Evolutionary conservation across 2,113 vertebrate species (phyloP).

Genomic region (Daboia siamensis): DNA sequence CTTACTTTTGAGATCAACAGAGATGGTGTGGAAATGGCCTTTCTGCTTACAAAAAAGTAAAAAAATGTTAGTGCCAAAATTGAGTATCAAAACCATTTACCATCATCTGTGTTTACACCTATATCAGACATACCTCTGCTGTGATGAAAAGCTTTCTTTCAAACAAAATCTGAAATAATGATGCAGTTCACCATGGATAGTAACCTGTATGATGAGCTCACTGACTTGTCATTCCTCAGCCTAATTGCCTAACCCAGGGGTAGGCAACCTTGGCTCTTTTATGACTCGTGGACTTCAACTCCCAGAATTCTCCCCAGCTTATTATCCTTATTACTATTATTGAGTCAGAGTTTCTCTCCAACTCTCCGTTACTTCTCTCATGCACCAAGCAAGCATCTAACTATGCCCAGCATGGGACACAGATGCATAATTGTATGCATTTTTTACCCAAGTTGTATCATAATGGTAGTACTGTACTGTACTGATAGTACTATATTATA

Average conservation of each 20-base stretch:
- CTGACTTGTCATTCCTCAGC: conserved; percentile 41
- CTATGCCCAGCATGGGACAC: not conserved
- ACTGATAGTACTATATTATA: not conserved
- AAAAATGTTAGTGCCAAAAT: conserved; percentile 47
- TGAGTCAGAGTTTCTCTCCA: not conserved
- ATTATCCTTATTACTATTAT: not conserved
- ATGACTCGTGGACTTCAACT: too few relatives aligned
- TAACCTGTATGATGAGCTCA: conserved; percentile 45
- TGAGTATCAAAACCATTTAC: conserved; percentile 25
- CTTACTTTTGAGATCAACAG: conserved; percentile 51
- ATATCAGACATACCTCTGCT: conserved; percentile 46
- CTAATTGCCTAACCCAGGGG: not conserved
- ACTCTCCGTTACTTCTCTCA: not conserved
- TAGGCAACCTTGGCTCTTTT: too few relatives aligned
- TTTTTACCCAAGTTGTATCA: not conserved
- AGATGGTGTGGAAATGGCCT: conserved; percentile 49
- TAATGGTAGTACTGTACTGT: not conserved
- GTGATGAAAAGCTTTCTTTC: conserved; percentile 53
- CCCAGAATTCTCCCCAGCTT: not conserved
- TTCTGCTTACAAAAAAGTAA: conserved; percentile 44
- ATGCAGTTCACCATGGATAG: conserved; percentile 45
- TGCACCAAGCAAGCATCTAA: not conserved
- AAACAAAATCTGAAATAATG: conserved; percentile 29
- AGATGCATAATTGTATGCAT: not conserved
- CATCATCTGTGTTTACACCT: conserved; percentile 41